Evolutionary conservation across 2,113 vertebrate species (phyloP), one percentile per base, ranked within the genome.

Genomic region (Puffinus mauretanicus): DNA sequence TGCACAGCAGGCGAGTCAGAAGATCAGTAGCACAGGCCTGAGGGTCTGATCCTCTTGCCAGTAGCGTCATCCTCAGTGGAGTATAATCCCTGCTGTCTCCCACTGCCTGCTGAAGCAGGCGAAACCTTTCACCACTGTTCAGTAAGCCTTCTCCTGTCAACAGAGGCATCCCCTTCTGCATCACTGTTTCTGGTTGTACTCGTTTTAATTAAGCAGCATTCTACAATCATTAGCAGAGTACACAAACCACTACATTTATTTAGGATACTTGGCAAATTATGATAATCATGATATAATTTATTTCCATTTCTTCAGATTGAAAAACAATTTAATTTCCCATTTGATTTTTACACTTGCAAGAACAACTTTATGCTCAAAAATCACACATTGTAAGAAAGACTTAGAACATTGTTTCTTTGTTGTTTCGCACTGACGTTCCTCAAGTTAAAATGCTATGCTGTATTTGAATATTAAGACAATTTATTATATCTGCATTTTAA

Each of bases 21-120:
- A 40, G 42, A 62, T 10, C 40, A 40, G 49, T 2, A 69, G 40
- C 51, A 38, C 7, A 17, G 13, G 22, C 52, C 52, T 3, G 9
- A 20, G 18, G 64, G 17, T 16, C 55, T 25, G 19, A 70, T 42
- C 29, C 75, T 57, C 52, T 57, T 11, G 21, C 29, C 34, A 6
- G 18, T 9, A 13, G 49, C 3, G 0, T 15, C 4, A 3, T 1
- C 15, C 13, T 42, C 36, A 2, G 14, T 1, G 14, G 17, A 51
- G 16, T 0, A 13, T 0, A 13, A 27, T 49, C 49, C 58, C 85
- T 47, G 36, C 42, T 14, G 16, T 5, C 36, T 67, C 22, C 9
- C 78, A 14, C 1, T 8, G 24, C 34, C 20, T n/a, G 30, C 47
- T 5, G 9, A 27, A 83, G 80, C 17, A 40, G 32, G 60, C 24